Evolutionary conservation across 2,113 vertebrate genomes (phyloP).

Genomic region (Nothoprocta perdicaria): DNA sequence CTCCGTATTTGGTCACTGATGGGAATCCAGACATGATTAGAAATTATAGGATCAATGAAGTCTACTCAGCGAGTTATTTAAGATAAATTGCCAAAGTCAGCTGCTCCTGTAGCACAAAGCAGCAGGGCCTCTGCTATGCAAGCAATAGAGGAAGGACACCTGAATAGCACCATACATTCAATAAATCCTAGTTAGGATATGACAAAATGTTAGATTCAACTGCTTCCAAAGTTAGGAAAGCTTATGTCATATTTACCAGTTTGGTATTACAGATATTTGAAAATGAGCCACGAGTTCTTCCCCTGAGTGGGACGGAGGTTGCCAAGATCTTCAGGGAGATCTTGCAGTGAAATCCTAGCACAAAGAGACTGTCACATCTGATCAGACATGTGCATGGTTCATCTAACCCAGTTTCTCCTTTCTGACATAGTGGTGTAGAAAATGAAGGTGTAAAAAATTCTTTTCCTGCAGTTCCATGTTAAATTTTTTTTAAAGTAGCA

Average conservation of each 20-base stretch:
- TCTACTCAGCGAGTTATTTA: not conserved
- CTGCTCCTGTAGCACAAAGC: not conserved
- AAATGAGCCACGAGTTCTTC: not conserved
- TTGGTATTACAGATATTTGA: not conserved
- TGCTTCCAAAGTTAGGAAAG: not conserved
- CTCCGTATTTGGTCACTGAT: not conserved
- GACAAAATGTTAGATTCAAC: not conserved
- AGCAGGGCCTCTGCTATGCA: not conserved
- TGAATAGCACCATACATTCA: constrained; percentile 1
- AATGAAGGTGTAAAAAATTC: not conserved
- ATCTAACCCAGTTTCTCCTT: not conserved
- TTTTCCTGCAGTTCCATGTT: not conserved
- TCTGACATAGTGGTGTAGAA: not conserved
- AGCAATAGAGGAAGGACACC: not conserved
- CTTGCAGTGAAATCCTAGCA: not conserved
- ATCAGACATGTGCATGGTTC: not conserved
- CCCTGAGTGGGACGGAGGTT: not conserved
- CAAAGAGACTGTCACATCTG: not conserved
- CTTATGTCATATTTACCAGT: not conserved
- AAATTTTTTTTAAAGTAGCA: not conserved
- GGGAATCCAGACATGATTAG: not conserved
- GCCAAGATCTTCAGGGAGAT: not conserved
- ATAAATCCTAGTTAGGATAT: not conserved
- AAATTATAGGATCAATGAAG: not conserved
- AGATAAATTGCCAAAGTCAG: not conserved